phyloP scores from a whole-genome alignment of 2,797 vertebrate species.

The Lophura swinhoii region DNA sequence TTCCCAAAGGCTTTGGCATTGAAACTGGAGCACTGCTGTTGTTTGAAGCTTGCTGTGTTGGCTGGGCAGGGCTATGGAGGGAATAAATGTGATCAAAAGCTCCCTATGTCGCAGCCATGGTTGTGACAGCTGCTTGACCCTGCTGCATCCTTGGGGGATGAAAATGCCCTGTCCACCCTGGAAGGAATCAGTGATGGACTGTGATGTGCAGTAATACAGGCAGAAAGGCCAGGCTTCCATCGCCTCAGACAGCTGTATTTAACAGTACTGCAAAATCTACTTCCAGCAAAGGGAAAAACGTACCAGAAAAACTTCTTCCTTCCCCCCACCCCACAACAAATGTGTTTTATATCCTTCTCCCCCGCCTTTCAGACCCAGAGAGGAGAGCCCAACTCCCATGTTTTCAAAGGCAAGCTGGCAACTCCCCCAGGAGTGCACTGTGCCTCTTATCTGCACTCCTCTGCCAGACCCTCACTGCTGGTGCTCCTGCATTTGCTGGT shows the following conservation, averaged over 20 bases:
- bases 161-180: not conserved
- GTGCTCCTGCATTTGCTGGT: not conserved
- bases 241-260: not conserved
- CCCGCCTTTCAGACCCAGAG: not conserved
- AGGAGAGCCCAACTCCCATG: not conserved
- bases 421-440: fast-evolving
- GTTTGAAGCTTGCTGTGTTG: conserved; percentile 87
- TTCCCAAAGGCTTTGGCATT: conserved; percentile 90
- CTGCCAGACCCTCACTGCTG: fast-evolving
- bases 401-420: not conserved
- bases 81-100: conserved; percentile 30
- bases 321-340: not conserved
- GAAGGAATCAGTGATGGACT: not conserved
- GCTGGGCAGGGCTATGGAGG: conserved; percentile 84
- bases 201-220: not conserved
- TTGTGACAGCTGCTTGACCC: not conserved
- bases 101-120: not conserved
- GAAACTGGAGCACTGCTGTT: conserved; percentile 91
- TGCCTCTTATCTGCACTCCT: not conserved
- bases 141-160: not conserved
- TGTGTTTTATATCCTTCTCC: not conserved
- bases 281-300: not conserved
- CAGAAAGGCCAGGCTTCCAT: not conserved
- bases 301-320: not conserved
- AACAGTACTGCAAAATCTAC: not conserved